phyloP scores from a whole-genome alignment of 2,113 vertebrate genomes.

The Sphyrna mokarran region DNA sequence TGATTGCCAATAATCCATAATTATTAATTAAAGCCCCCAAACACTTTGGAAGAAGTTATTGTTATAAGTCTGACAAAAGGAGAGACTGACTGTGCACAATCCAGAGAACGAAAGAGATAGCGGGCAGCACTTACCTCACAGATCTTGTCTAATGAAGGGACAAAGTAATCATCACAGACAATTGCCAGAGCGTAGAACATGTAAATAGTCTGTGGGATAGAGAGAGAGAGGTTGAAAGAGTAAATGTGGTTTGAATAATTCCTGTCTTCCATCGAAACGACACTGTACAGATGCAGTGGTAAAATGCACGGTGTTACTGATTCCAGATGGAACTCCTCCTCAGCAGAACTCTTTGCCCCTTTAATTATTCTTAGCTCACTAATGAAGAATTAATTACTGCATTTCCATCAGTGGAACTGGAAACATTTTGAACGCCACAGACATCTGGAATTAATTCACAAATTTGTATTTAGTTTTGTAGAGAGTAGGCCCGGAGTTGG shows the following conservation, averaged over 20 bases:
- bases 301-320: no score
- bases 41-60: neutral
- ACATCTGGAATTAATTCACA: neutral
- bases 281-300: neutral
- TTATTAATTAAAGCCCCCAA: neutral
- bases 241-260: neutral
- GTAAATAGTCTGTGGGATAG: slow-evolving; percentile 76
- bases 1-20: neutral
- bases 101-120: neutral
- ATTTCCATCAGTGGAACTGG: neutral
- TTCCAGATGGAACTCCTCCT: no score
- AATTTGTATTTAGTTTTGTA: neutral
- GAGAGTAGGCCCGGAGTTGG: neutral
- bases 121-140: slow-evolving; percentile 71
- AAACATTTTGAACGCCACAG: no score
- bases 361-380: neutral
- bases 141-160: slow-evolving; percentile 90
- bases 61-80: neutral
- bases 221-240: neutral
- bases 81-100: neutral
- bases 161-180: slow-evolving; percentile 96
- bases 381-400: neutral
- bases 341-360: neutral
- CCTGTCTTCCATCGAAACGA: neutral
- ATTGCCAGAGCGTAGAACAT: slow-evolving; percentile 95